Percentiles rank a stretch among this genome's conserved stretches.
These are phyloP conservation scores for Pachydiplax longipennis DNA, from an alignment of 2,888 invertebrate genomes.

Conservation along the genomic window DNA sequence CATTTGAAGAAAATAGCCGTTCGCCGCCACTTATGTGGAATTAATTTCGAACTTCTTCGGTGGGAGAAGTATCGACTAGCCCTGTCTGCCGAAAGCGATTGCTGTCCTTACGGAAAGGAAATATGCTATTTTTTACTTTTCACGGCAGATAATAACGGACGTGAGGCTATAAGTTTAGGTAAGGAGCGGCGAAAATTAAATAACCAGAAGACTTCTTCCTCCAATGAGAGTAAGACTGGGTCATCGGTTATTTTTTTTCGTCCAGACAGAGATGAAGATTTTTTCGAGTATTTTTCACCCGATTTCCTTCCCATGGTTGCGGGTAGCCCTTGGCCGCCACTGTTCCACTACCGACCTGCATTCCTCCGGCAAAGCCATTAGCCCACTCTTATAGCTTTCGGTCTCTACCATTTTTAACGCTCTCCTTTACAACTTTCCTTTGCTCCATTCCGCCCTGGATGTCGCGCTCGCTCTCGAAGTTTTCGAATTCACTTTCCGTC, in stretches of 20 bases:
- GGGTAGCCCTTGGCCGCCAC: neutral
- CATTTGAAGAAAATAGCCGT: neutral
- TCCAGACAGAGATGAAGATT: neutral
- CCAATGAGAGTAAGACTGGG: neutral
- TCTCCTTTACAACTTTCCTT: neutral
- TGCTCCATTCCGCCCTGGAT: neutral
- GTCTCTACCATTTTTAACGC: neutral
- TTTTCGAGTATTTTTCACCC: neutral
- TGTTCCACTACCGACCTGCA: neutral
- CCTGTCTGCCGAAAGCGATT: neutral
- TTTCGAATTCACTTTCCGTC: neutral
- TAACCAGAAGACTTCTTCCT: neutral
- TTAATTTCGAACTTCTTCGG: neutral
- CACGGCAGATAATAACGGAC: neutral
- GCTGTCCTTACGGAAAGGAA: neutral
- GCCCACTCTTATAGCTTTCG: neutral
- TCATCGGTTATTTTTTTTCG: neutral
- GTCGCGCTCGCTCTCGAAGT: neutral
- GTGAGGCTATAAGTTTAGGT: neutral
- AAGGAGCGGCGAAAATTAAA: neutral
- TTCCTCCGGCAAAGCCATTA: slow-evolving; percentile 5
- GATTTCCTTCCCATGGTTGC: neutral
- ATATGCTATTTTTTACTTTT: neutral
- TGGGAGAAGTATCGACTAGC: neutral
- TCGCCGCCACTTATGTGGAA: slow-evolving; percentile 27